Evolutionary conservation across 2,113 vertebrate genomes (phyloP).

Genomic region (Empidonax alnorum): DNA sequence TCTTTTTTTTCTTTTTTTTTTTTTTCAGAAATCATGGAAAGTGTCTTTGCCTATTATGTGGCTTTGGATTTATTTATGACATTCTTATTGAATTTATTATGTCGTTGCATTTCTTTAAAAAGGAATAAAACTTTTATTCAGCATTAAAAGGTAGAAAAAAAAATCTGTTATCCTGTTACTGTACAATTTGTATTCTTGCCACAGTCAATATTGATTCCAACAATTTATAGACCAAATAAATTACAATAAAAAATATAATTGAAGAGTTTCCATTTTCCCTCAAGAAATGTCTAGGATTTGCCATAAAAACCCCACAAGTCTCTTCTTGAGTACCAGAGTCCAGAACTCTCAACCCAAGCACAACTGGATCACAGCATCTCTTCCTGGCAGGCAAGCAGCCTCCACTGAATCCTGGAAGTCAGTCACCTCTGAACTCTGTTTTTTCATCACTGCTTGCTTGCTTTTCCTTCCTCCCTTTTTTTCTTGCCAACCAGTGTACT

Average conservation of each 20-base stretch:
- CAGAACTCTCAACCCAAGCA: background rate
- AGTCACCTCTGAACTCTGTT: background rate
- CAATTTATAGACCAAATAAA: background rate
- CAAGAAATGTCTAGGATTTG: background rate
- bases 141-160: background rate
- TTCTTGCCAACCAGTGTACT: background rate
- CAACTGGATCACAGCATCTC: fast-evolving
- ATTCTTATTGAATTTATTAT: background rate
- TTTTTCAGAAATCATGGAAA: background rate
- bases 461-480: background rate
- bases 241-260: background rate
- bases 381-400: background rate
- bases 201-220: background rate
- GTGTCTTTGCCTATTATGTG: background rate
- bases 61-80: background rate
- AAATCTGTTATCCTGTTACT: background rate
- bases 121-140: background rate
- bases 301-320: background rate
- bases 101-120: background rate
- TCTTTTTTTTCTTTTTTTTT: background rate
- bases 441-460: background rate
- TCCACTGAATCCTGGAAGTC: background rate
- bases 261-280: background rate
- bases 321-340: background rate
- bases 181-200: background rate